Percentiles rank a stretch among this genome's conserved stretches.
phyloP scores from a whole-genome alignment of 92 coral and sea anemone species.

The Muricea muricata region DNA sequence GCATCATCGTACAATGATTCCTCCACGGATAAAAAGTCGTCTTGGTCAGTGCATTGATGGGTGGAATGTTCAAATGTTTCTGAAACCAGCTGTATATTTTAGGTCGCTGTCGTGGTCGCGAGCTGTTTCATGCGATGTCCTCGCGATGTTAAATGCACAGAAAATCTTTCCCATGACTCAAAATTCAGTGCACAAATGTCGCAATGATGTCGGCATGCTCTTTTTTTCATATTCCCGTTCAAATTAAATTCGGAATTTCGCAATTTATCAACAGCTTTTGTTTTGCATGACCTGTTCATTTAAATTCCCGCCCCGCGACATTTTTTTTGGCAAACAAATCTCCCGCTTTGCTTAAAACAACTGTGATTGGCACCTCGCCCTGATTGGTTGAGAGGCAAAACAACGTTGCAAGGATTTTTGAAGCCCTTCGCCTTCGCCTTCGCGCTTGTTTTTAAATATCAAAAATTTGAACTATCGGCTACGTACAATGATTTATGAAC shows the following conservation, averaged over 20 bases:
- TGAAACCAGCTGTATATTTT: not conserved
- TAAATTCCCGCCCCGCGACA: constrained; percentile 23
- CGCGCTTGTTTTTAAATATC: not conserved
- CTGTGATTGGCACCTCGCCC: constrained; percentile 6
- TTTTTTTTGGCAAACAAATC: constrained; percentile 2
- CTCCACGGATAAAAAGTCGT: not conserved
- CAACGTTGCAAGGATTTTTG: not conserved
- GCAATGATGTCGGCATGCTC: constrained; percentile 24
- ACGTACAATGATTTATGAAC: not conserved
- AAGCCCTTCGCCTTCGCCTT: not conserved
- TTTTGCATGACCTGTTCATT: too few relatives aligned
- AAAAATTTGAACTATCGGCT: not conserved
- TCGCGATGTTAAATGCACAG: constrained; percentile 21
- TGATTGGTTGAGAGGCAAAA: constrained; percentile 7
- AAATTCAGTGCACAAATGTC: not conserved
- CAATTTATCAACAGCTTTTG: not conserved
- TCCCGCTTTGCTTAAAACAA: not conserved
- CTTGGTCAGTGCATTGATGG: not conserved
- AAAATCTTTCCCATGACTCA: constrained; percentile 9
- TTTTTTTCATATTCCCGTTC: not conserved
- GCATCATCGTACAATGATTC: too few relatives aligned
- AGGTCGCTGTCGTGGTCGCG: not conserved
- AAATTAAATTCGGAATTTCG: not conserved
- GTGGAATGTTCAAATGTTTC: not conserved
- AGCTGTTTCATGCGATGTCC: constrained; percentile 15